These are phyloP conservation scores for Momotus momota DNA, from an alignment of 2,797 vertebrate species.

Conservation along the genomic window DNA sequence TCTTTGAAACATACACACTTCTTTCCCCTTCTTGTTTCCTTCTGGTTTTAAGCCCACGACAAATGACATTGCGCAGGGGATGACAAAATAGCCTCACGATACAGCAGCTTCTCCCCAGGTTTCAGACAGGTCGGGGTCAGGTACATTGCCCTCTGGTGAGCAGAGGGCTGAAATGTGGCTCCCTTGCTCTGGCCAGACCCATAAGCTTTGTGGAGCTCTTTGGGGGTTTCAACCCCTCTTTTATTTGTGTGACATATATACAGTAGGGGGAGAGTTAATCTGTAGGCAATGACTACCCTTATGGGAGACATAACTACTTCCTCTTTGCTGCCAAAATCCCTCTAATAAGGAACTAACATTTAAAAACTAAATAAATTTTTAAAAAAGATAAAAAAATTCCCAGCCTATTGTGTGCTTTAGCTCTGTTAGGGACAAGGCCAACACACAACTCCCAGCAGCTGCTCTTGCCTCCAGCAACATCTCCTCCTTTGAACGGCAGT, in stretches of 20 bases:
- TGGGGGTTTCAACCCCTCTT: not conserved
- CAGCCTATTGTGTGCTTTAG: not conserved
- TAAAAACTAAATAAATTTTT: not conserved
- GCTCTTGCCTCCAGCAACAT: not conserved
- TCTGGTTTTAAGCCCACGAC: not conserved
- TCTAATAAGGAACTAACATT: slow-evolving; percentile 5
- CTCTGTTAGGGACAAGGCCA: not conserved
- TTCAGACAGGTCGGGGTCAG: not conserved
- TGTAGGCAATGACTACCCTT: not conserved
- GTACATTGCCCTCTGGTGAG: rapidly evolving
- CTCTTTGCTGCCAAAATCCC: not conserved
- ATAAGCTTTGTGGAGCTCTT: not conserved
- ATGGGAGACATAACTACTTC: not conserved
- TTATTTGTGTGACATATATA: not conserved
- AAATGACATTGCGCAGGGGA: not conserved
- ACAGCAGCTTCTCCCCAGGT: not conserved
- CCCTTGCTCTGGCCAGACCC: rapidly evolving
- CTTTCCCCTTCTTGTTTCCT: not conserved
- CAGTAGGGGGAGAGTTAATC: not conserved
- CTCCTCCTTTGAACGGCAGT: not conserved
- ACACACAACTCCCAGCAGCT: slow-evolving; percentile 47
- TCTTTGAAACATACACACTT: not conserved
- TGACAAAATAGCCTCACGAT: not conserved
- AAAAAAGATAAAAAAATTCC: not conserved
- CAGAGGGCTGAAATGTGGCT: not conserved